phyloP scores from a whole-genome alignment of 2,797 vertebrate species.

The Choloepus didactylus region DNA sequence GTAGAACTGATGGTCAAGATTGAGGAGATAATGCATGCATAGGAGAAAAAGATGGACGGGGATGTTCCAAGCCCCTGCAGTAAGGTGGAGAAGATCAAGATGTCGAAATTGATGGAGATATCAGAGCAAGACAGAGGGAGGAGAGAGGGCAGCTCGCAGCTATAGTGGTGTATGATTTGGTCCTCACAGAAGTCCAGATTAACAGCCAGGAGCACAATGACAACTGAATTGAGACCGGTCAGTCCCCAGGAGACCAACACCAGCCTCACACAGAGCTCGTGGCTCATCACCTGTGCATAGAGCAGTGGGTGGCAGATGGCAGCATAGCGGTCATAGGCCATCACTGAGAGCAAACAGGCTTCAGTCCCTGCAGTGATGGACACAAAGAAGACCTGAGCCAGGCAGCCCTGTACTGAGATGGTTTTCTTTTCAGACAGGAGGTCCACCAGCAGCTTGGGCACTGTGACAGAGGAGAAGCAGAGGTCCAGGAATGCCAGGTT shows the following conservation, averaged over 20 bases:
- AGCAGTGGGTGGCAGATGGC: conserved; percentile 82
- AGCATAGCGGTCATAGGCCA: conserved; percentile 82
- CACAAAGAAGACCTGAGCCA: conserved; percentile 83
- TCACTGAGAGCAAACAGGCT: conserved; percentile 70
- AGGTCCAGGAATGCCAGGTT: neutral
- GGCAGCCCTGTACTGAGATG: conserved; percentile 77
- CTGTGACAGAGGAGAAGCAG: conserved; percentile 61
- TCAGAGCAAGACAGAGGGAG: conserved; percentile 39
- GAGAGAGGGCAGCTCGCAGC: conserved; percentile 43
- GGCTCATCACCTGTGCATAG: conserved; percentile 80
- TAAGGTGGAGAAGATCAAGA: conserved; percentile 65
- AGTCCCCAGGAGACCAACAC: conserved; percentile 13
- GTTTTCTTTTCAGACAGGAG: conserved; percentile 71
- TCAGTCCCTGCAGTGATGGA: conserved; percentile 82
- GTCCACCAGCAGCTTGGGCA: conserved; percentile 80
- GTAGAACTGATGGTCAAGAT: no score
- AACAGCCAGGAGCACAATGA: conserved; percentile 27
- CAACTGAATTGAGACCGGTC: neutral
- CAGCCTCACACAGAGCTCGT: conserved; percentile 42
- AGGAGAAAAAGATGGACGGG: conserved; percentile 65
- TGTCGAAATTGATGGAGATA: neutral
- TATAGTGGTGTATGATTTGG: conserved; percentile 22
- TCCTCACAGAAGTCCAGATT: conserved; percentile 48
- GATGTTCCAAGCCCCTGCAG: conserved; percentile 65
- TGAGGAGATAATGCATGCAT: conserved; percentile 64